These are phyloP conservation scores for Paedocypris micromegethes DNA, from an alignment of 2,797 vertebrate species.

Conservation along the genomic window DNA sequence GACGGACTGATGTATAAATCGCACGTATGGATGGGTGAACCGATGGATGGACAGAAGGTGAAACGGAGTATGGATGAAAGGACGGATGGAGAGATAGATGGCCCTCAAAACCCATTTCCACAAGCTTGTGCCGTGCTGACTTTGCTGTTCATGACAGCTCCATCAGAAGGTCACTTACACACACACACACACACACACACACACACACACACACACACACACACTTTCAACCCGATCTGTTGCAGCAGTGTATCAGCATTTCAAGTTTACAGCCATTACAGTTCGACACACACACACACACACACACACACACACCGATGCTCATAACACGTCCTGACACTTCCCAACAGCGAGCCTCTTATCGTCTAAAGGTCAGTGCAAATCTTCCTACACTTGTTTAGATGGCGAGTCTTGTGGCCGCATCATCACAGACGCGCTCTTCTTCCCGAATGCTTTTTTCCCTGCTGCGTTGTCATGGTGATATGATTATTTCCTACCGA, in stretches of 20 bases:
- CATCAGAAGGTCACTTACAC: slow-evolving; percentile 1
- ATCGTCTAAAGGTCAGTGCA: slow-evolving; percentile 33
- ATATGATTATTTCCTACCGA: slow-evolving; percentile 37
- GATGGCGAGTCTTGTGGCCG: slow-evolving; percentile 16
- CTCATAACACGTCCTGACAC: slow-evolving; percentile 32
- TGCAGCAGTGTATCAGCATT: slow-evolving; percentile 15
- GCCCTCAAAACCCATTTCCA: no score
- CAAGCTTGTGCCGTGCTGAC: background rate
- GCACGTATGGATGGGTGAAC: no score
- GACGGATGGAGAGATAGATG: no score
- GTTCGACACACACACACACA: slow-evolving; percentile 3
- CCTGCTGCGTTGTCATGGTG: slow-evolving; percentile 30
- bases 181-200: slow-evolving; percentile 2
- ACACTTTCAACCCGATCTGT: background rate
- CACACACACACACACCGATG: background rate
- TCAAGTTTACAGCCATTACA: slow-evolving; percentile 6
- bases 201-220: background rate
- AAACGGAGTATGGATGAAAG: no score
- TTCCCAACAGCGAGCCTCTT: slow-evolving; percentile 32
- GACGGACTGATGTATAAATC: no score
- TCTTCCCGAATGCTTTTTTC: background rate
- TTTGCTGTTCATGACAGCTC: background rate
- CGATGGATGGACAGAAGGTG: no score
- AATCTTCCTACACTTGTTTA: slow-evolving; percentile 34
- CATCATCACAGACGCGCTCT: slow-evolving; percentile 25